A percentile compares a stretch with the other conserved stretches of the same genome.
Evolutionary conservation across 2,797 vertebrate species (phyloP).

Genomic region (Acipenser ruthenus): DNA sequence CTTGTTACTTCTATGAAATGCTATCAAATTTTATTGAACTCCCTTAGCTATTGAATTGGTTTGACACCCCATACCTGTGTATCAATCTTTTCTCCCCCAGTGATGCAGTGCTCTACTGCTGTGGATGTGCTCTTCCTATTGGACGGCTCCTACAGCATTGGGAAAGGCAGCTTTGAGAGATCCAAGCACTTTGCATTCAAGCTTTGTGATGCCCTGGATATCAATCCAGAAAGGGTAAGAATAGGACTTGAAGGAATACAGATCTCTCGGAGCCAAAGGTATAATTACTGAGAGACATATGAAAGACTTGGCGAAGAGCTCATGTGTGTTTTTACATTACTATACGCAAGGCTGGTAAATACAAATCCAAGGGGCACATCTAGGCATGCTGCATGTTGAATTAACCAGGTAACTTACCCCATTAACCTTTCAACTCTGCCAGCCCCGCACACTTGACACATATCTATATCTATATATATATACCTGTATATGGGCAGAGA

Average conservation of each 20-base stretch:
- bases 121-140: slow-evolving; percentile 82
- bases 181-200: slow-evolving; percentile 74
- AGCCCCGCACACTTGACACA: too few relatives aligned
- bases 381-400: too few relatives aligned
- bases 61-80: too few relatives aligned
- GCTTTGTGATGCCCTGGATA: slow-evolving; percentile 71
- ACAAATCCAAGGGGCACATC: too few relatives aligned
- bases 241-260: too few relatives aligned
- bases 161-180: slow-evolving; percentile 83
- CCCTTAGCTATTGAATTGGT: not conserved
- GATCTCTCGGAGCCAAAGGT: not conserved
- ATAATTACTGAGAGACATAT: too few relatives aligned
- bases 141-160: slow-evolving; percentile 86
- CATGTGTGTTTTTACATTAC: not conserved
- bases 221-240: slow-evolving; percentile 69
- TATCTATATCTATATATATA: too few relatives aligned
- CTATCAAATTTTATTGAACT: not conserved
- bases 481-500: too few relatives aligned
- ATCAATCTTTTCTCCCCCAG: slow-evolving; percentile 40
- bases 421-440: too few relatives aligned
- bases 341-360: not conserved
- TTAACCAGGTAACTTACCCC: too few relatives aligned
- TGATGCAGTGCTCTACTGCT: slow-evolving; percentile 77
- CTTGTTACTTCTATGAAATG: not conserved
- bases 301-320: too few relatives aligned